These are phyloP conservation scores for Uria aalge DNA, from an alignment of 2,113 vertebrate species.

Conservation along the genomic window DNA sequence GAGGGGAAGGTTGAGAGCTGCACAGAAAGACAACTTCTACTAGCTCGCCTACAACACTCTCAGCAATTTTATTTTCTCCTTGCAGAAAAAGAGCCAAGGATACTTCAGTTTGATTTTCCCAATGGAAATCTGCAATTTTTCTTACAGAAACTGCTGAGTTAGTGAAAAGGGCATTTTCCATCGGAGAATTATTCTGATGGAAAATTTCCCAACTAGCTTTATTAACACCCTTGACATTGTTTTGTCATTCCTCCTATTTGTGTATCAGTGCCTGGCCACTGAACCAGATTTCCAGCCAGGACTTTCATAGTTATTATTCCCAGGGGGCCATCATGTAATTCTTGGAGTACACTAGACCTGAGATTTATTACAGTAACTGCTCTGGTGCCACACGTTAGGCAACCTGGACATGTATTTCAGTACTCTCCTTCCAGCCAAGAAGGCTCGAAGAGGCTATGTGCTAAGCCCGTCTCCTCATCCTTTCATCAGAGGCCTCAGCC, in stretches of 20 bases:
- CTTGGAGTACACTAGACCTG: constrained; percentile 55
- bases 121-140: constrained; percentile 33
- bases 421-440: constrained; percentile 9
- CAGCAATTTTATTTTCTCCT: neutral
- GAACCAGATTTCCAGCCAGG: constrained; percentile 28
- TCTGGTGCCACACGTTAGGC: constrained; percentile 59
- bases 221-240: constrained; percentile 64
- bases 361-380: constrained; percentile 43
- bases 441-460: neutral
- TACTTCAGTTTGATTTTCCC: constrained; percentile 33
- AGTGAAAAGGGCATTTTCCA: constrained; percentile 31
- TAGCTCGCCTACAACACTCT: neutral
- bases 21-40: neutral
- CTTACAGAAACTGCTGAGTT: constrained; percentile 43
- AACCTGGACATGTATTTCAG: constrained; percentile 49
- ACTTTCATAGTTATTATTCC: constrained; percentile 22
- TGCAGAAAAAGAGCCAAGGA: neutral
- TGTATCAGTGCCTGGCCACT: constrained; percentile 35
- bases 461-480: neutral
- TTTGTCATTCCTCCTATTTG: constrained; percentile 54
- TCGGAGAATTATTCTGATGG: constrained; percentile 41
- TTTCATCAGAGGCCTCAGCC: neutral
- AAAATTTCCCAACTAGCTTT: constrained; percentile 55
- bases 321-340: constrained; percentile 41
- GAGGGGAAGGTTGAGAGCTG: neutral